phyloP scores from a whole-genome alignment of 2,888 invertebrate genomes.

The Ormia ochracea region DNA sequence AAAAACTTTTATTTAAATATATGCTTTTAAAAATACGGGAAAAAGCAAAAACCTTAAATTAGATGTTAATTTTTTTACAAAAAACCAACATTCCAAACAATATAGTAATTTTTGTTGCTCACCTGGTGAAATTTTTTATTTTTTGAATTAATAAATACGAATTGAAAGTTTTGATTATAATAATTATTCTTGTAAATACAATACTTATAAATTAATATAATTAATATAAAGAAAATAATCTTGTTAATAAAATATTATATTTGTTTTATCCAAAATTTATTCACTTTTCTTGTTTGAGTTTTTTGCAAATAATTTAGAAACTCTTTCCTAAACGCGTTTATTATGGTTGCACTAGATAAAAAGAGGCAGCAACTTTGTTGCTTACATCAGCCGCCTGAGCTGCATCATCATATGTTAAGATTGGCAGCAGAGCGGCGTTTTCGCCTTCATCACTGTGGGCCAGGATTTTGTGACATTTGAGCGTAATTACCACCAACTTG shows the following conservation, averaged over 20 bases:
- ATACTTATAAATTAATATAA: constrained; percentile 55
- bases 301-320: constrained; percentile 28
- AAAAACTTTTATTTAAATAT: too few species aligned
- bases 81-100: too few species aligned
- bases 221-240: constrained; percentile 48
- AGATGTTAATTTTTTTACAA: too few species aligned
- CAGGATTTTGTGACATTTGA: constrained; percentile 72
- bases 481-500: constrained; percentile 73
- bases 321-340: too few species aligned
- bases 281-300: not conserved
- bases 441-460: constrained; percentile 76
- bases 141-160: too few species aligned
- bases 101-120: too few species aligned
- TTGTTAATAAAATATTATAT: constrained; percentile 41
- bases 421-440: constrained; percentile 73
- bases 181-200: constrained; percentile 14
- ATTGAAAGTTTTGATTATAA: constrained; percentile 19
- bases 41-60: too few species aligned
- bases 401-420: constrained; percentile 60
- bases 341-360: too few species aligned
- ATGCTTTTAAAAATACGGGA: too few species aligned
- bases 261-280: constrained; percentile 27
- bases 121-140: too few species aligned
- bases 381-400: constrained; percentile 58
- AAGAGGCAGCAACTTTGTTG: constrained; percentile 5